phyloP scores from a whole-genome alignment of 2,888 invertebrate genomes.

The Ectemnius lituratus region DNA sequence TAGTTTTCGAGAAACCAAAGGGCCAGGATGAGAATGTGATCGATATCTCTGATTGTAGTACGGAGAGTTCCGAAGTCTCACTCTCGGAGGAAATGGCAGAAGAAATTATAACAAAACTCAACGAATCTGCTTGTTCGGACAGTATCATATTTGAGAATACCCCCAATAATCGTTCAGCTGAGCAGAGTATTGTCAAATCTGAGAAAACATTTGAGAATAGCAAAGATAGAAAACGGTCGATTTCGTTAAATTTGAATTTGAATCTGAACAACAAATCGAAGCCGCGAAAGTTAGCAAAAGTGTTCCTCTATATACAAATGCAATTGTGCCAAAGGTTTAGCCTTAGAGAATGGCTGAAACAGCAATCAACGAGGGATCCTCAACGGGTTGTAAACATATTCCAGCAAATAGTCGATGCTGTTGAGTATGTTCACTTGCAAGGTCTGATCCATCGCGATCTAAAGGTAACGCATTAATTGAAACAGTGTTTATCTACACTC shows the following conservation, averaged over 20 bases:
- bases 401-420: constrained; percentile 94
- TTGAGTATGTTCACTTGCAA: constrained; percentile 95
- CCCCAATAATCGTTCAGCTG: not conserved
- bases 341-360: constrained; percentile 92
- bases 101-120: not conserved
- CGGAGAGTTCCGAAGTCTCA: constrained; percentile 31
- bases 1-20: constrained; percentile 77
- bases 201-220: constrained; percentile 31
- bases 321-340: constrained; percentile 94
- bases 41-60: constrained; percentile 33
- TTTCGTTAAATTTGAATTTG: constrained; percentile 53
- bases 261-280: constrained; percentile 48
- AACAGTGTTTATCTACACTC: constrained; percentile 54
- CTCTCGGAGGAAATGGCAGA: constrained; percentile 4
- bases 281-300: constrained; percentile 75
- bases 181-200: constrained; percentile 28
- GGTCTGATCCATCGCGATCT: constrained; percentile 97
- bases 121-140: constrained; percentile 33
- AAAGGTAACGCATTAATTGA: constrained; percentile 83
- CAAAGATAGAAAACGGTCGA: too few relatives aligned
- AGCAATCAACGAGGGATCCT: constrained; percentile 67
- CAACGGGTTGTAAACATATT: constrained; percentile 84
- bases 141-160: constrained; percentile 36
- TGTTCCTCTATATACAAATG: constrained; percentile 98
- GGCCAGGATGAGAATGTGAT: constrained; percentile 34